Evolutionary conservation across 2,113 vertebrate species (phyloP), one percentile per base, ranked within the genome.

Genomic region (Istiophorus platypterus): DNA sequence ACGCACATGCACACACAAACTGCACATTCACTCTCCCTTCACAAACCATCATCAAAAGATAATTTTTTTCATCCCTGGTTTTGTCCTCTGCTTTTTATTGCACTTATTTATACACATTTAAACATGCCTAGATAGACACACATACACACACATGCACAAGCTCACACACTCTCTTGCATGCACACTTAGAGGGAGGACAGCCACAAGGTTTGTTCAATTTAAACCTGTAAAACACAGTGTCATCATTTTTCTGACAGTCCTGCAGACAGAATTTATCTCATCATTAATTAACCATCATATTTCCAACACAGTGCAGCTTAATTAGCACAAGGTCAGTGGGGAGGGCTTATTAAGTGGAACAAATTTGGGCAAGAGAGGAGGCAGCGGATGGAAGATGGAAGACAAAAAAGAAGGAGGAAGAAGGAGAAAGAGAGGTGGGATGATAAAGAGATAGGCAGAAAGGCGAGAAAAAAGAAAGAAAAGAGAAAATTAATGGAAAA

Each of bases 241-340:
- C 97, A 98, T 98, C 97, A 97, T 98, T 97, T 94, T 98, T 96
- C 96, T 97, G 96, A 97, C 97, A 97, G 97, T 97, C 96, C 97
- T 96, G 96, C 96, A 98, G 97, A 99, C 76, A 94, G 96, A 97
- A 97, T 98, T 97, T 97, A 98, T 99, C 97, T 98, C 97, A 97
- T 99, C 97, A 98, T 98, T 98, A 99, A 98, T 98, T 98, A 99
- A 98, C 96, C 96, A 97, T 98, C 97, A 97, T 97, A 97, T 98
- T 98, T 98, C 96, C 97, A 98, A 97, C 97, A 96, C 97, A 96
- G 96, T 96, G 96, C 96, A 96, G 97, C 97, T 98, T 99, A 98
- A 98, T 98, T 98, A 98, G 97, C 96, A 96, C 96, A 97, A 97
- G 97, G 97, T 97, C 97, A 98, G 97, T 96, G 96, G 97, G 97